Percentiles rank a stretch among this genome's conserved stretches.
Conservation (phyloP, 2,888 invertebrate genomes). For the Peribatodes rhomboidaria region DNA sequence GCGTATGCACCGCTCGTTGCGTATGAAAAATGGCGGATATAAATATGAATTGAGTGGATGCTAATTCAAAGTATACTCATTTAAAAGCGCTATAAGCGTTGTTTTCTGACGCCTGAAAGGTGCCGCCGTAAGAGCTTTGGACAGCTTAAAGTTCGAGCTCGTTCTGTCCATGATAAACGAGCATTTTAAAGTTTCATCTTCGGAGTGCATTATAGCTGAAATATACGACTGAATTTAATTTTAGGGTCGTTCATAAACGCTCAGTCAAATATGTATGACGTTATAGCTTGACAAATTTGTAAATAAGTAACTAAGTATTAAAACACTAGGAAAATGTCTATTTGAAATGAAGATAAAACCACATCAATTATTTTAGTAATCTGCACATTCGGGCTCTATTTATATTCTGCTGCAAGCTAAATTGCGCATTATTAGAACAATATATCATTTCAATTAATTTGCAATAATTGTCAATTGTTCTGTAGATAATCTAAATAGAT, state of each 20-base stretch:
- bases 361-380: too few relatives aligned
- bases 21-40: slow-evolving; percentile 77
- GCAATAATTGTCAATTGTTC: too few relatives aligned
- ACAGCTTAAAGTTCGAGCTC: slow-evolving; percentile 46
- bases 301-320: background rate
- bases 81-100: slow-evolving; percentile 60
- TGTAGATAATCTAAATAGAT: too few relatives aligned
- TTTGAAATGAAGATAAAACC: too few relatives aligned
- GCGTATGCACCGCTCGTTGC: slow-evolving; percentile 75
- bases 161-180: slow-evolving; percentile 42
- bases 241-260: slow-evolving; percentile 6
- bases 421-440: too few relatives aligned
- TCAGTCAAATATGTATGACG: slow-evolving; percentile 2
- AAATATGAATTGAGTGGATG: slow-evolving; percentile 76
- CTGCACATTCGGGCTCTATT: too few relatives aligned
- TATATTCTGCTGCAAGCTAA: too few relatives aligned
- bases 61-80: slow-evolving; percentile 73
- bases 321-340: too few relatives aligned
- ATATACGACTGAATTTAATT: slow-evolving; percentile 20
- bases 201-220: slow-evolving; percentile 32
- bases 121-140: slow-evolving; percentile 55
- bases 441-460: too few relatives aligned
- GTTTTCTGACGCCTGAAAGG: slow-evolving; percentile 59
- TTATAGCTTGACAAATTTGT: background rate
- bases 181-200: slow-evolving; percentile 37